Conservation (phyloP, 2,797 vertebrate genomes). For the Poecilia gillii region DNA sequence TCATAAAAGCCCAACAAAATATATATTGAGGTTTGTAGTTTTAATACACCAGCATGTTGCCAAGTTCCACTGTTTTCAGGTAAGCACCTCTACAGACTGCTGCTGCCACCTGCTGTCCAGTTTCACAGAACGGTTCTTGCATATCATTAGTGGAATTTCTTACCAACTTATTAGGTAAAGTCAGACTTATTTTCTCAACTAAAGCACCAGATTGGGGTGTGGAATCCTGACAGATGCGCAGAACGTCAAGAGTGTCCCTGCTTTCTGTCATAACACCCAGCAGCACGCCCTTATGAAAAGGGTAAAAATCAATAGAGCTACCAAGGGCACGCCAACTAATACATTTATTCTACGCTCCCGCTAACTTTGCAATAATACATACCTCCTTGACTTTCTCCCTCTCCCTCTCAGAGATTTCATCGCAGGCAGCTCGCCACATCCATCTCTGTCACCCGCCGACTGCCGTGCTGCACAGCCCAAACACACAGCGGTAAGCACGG, state of each 20-base stretch:
- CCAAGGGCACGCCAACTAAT: conserved; percentile 52
- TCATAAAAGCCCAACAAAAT: neutral
- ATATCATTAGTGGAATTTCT: neutral
- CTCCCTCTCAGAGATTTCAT: conserved; percentile 58
- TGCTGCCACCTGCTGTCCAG: conserved; percentile 2
- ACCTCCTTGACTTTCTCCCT: conserved; percentile 31
- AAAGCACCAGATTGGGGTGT: neutral
- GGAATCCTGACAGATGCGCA: conserved; percentile 17
- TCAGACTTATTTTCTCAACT: neutral
- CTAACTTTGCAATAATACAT: conserved; percentile 46
- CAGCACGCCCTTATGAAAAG: conserved; percentile 34
- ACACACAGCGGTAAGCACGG: conserved; percentile 19
- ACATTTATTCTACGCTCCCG: conserved; percentile 47
- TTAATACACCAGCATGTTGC: neutral
- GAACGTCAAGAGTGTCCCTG: neutral
- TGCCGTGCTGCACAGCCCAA: conserved; percentile 60
- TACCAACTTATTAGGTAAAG: neutral
- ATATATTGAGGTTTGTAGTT: neutral
- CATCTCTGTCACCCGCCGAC: conserved; percentile 69
- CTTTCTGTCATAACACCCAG: conserved; percentile 34
- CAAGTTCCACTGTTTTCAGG: neutral
- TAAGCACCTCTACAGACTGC: neutral
- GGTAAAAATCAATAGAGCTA: conserved; percentile 46
- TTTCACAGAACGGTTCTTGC: neutral
- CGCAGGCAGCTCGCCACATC: conserved; percentile 56